These are phyloP conservation scores for Iguana delicatissima DNA, from an alignment of 2,797 vertebrate genomes.

Conservation along the genomic window DNA sequence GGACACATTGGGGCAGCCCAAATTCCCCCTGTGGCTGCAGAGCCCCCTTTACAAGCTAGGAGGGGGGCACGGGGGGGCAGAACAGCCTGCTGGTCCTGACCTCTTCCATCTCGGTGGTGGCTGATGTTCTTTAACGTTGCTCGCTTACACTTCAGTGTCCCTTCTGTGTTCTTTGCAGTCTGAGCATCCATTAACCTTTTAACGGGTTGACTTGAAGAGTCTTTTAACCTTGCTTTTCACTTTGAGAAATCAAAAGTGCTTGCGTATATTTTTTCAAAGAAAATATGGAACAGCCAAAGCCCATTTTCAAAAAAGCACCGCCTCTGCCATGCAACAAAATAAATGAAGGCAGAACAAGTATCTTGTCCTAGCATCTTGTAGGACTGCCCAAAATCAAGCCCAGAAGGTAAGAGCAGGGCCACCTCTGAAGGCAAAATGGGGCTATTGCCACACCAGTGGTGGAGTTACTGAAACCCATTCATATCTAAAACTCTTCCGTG, in stretches of 20 bases:
- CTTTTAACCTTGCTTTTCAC: neutral
- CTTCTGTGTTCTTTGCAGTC: neutral
- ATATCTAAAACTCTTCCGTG: neutral
- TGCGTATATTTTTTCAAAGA: neutral
- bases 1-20: neutral
- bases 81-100: too few relatives aligned
- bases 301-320: neutral
- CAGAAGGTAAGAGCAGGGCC: too few relatives aligned
- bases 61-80: neutral
- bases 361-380: too few relatives aligned
- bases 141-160: neutral
- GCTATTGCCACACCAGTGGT: too few relatives aligned
- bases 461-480: too few relatives aligned
- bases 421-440: too few relatives aligned
- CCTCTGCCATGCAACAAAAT: neutral
- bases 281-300: neutral
- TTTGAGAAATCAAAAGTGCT: too few relatives aligned
- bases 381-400: too few relatives aligned
- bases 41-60: neutral
- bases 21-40: neutral
- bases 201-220: neutral
- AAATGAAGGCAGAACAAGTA: neutral
- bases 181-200: neutral
- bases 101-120: neutral
- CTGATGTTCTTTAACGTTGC: too few relatives aligned